These are phyloP conservation scores for Epistrophe grossulariae DNA, from an alignment of 2,888 invertebrate genomes.

Conservation along the genomic window DNA sequence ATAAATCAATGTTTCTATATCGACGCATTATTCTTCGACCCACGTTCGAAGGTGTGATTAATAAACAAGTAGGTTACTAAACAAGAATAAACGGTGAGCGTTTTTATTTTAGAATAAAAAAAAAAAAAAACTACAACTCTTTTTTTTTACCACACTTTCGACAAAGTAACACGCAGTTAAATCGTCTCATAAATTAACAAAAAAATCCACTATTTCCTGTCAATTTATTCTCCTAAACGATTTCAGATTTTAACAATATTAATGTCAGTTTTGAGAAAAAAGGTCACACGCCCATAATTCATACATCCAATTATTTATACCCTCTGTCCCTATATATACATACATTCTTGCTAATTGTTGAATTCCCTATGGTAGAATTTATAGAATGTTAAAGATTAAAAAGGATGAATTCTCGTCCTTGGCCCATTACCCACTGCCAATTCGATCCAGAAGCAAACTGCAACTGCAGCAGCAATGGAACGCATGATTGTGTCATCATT, in stretches of 20 bases:
- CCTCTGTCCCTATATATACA: slow-evolving; percentile 4
- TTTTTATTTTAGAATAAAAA: neutral
- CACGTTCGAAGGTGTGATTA: slow-evolving; percentile 60
- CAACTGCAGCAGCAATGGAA: slow-evolving; percentile 42
- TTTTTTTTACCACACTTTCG: slow-evolving; percentile 5
- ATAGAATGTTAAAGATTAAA: neutral
- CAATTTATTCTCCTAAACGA: slow-evolving; percentile 14
- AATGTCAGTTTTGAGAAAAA: slow-evolving; percentile 1
- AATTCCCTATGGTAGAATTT: slow-evolving; percentile 4
- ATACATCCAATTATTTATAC: slow-evolving; percentile 37
- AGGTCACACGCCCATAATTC: slow-evolving; percentile 65
- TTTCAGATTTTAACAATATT: slow-evolving; percentile 19
- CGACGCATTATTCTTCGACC: slow-evolving; percentile 14
- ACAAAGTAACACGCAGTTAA: slow-evolving; percentile 12
- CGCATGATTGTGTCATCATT: slow-evolving; percentile 70
- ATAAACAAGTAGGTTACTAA: slow-evolving; percentile 66
- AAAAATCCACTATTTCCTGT: slow-evolving; percentile 26
- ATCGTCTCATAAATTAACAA: slow-evolving; percentile 11
- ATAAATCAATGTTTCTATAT: slow-evolving; percentile 63
- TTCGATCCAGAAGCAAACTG: slow-evolving; percentile 48
- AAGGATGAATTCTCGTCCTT: slow-evolving; percentile 41
- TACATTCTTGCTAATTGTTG: slow-evolving; percentile 49
- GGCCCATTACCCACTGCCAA: slow-evolving; percentile 51
- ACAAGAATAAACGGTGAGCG: slow-evolving; percentile 48
- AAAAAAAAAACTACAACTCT: neutral